Base-by-base conservation (phyloP, 2,113 vertebrate genomes). In the Pygathrix nemaeus region DNA sequence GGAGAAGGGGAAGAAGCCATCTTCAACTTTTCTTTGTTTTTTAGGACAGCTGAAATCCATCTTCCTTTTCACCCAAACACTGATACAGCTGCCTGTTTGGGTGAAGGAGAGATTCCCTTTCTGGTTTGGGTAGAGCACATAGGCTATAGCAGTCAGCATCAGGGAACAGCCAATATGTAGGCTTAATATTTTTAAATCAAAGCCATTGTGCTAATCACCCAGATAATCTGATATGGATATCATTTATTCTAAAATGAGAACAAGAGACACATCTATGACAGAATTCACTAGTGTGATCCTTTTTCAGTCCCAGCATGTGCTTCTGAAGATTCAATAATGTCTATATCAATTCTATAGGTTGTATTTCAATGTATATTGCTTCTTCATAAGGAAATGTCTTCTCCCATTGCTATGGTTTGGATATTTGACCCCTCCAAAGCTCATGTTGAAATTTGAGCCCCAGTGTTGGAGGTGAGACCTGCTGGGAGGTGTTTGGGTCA, bases 41-140 rank as follows among this genome's bases (percentile, higher is more conserved):
- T 48, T 1, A 57, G 72, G 87, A 52, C 92, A 96, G 97, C 97
- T 97, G 97, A 94, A 68, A 86, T 5, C 4, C 78, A 80, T 96
- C 95, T 85, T 94, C 55, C 59, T 88, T 91, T 88, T 76, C 18
- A 68, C 75, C 80, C 75, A 40, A 83, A 96, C n/a, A 30, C 61
- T 76, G 80, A 76, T 27, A 79, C 27, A 79, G 76, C 79, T 66
- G 27, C 50, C 81, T 20, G 70, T 20, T 21, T 21, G 87, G 50
- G 72, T 76, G 73, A 59, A 55, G 86, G 50, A 80, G 27, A 64
- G 50, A 55, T 85, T 43, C 43, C 52, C 57, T 93, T 95, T 83
- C 93, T 90, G 66, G 68, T 7, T 72, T 88, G n/a, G 59, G 68
- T 3, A 13, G 78, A 92, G 17, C 52, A 17, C 30, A 32, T 14